phyloP scores from a whole-genome alignment of 2,888 invertebrate genomes.

The Phytoseiulus persimilis region DNA sequence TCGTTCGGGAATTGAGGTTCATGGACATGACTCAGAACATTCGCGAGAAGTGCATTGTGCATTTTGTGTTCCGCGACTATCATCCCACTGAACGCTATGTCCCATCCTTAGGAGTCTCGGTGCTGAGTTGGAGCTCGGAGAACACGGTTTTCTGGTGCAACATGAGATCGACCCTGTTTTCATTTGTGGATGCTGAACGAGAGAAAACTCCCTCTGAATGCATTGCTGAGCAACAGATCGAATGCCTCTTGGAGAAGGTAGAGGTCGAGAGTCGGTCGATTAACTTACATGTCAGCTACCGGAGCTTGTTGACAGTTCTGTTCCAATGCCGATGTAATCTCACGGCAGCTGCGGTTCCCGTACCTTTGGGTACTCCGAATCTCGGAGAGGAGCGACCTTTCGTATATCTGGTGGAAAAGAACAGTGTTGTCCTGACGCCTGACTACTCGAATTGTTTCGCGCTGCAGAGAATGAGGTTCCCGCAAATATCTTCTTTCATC shows the following conservation, averaged over 20 bases:
- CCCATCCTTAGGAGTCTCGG: background rate
- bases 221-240: background rate
- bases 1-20: background rate
- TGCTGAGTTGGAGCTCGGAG: background rate
- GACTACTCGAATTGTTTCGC: background rate
- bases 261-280: background rate
- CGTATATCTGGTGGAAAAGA: background rate
- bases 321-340: background rate
- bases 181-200: background rate
- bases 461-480: background rate
- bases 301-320: background rate
- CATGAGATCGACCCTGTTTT: background rate
- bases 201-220: background rate
- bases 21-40: background rate
- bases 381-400: background rate
- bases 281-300: background rate
- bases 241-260: background rate
- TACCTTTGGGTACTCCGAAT: background rate
- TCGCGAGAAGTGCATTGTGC: background rate
- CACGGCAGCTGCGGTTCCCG: background rate
- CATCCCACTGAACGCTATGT: background rate
- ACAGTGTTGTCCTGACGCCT: background rate
- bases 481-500: background rate
- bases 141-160: background rate
- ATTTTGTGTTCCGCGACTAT: background rate